Conservation (phyloP, 1,140 invertebrate species). For the Pseudobourletiella spinata region DNA sequence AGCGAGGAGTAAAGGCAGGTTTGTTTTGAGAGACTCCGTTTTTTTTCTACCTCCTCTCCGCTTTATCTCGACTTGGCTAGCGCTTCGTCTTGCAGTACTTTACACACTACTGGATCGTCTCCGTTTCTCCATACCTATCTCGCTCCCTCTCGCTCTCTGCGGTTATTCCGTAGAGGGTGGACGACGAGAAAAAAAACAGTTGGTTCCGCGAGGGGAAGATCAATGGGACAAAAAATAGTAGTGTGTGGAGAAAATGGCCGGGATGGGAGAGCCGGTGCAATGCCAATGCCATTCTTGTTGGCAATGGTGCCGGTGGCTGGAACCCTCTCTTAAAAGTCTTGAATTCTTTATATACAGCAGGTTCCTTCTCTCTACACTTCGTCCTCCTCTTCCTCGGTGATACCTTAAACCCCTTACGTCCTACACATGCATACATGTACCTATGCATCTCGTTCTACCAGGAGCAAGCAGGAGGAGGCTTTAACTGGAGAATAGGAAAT, state of each 20-base stretch:
- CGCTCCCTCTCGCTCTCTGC: background rate
- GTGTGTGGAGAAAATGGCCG: background rate
- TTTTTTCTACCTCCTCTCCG: background rate
- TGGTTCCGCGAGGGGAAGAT: background rate
- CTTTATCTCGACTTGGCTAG: conserved; percentile 3
- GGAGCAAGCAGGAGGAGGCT: no score
- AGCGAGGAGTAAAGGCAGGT: no score
- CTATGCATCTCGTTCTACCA: no score
- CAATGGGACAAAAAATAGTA: background rate
- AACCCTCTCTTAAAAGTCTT: background rate
- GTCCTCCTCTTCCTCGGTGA: background rate
- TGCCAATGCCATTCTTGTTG: conserved; percentile 8
- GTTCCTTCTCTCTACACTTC: background rate
- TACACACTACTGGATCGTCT: no score
- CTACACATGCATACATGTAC: background rate
- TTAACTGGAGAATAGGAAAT: no score
- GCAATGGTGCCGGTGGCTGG: background rate
- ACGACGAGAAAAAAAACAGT: background rate
- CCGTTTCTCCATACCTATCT: no score
- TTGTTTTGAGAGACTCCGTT: background rate
- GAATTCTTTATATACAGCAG: conserved; percentile 2
- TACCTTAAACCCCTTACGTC: background rate
- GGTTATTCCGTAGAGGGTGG: background rate
- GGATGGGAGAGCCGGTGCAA: background rate
- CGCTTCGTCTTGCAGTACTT: background rate